Conservation (phyloP, 2,113 vertebrate genomes). For the Gopherus flavomarginatus region DNA sequence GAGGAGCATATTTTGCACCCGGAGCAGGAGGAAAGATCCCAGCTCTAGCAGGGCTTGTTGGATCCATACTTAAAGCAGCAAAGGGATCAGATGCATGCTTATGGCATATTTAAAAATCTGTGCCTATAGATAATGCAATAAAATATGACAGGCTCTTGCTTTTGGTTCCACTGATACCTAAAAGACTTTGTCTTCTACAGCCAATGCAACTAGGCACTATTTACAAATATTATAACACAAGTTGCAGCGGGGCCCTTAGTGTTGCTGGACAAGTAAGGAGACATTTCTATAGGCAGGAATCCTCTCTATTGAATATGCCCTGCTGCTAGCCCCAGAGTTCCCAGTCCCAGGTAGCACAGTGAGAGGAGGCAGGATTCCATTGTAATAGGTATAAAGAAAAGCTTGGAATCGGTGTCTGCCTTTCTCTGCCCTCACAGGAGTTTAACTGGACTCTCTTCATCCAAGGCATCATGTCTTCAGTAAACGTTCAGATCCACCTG, state of each 20-base stretch:
- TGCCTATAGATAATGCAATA: neutral
- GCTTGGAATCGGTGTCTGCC: neutral
- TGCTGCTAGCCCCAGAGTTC: neutral
- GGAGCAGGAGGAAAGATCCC: neutral
- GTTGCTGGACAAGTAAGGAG: too few species aligned
- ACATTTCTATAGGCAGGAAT: neutral
- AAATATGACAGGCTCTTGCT: neutral
- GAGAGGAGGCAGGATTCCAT: neutral
- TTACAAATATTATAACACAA: neutral
- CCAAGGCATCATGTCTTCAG: constrained; percentile 88
- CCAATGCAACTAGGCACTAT: neutral
- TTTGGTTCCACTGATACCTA: neutral
- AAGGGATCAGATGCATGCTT: neutral
- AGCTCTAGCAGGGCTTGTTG: neutral
- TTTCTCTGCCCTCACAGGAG: constrained; percentile 78
- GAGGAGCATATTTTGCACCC: too few species aligned
- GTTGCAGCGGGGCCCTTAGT: neutral
- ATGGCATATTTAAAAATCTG: neutral
- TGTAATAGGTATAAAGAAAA: neutral
- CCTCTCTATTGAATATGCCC: neutral
- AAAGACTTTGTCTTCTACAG: neutral
- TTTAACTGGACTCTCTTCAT: constrained; percentile 97
- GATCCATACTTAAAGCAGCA: neutral
- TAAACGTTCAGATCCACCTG: constrained; percentile 79
- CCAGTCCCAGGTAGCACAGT: neutral